A percentile compares a stretch with the other conserved stretches of the same genome.
Conservation (phyloP, 2,797 vertebrate species). For the Manis javanica region DNA sequence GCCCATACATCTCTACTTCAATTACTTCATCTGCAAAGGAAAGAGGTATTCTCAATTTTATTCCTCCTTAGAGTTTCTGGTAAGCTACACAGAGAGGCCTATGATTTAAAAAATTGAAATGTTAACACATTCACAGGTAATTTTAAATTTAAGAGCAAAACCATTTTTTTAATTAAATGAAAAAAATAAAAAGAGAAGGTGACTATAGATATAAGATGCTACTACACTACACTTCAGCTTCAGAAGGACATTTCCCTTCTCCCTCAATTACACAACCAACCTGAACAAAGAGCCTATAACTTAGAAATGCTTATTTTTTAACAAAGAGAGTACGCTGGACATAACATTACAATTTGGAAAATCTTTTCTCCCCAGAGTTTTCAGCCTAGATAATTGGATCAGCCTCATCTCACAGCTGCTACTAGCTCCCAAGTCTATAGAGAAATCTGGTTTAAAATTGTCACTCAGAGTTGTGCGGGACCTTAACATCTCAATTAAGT, state of each 20-base stretch:
- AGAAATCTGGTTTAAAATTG: constrained; percentile 63
- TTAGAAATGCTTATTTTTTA: constrained; percentile 61
- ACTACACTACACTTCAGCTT: not conserved
- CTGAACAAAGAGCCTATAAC: constrained; percentile 42
- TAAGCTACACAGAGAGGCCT: not conserved
- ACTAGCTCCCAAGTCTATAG: not conserved
- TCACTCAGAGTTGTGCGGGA: not conserved
- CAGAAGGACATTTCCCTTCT: not conserved
- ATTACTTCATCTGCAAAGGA: not conserved
- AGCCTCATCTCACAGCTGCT: constrained; percentile 39
- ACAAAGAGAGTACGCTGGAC: constrained; percentile 30
- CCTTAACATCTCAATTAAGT: constrained; percentile 69
- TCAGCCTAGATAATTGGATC: constrained; percentile 62
- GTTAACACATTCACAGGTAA: not conserved
- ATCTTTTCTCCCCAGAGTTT: constrained; percentile 57
- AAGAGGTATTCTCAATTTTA: not conserved
- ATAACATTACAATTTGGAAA: constrained; percentile 56
- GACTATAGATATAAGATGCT: not conserved
- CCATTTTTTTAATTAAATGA: constrained; percentile 23
- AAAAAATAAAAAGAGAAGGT: constrained; percentile 9
- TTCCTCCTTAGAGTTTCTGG: not conserved
- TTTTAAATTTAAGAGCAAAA: not conserved
- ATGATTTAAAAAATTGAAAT: constrained; percentile 33
- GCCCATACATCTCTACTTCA: not conserved
- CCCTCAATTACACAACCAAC: not conserved